A percentile compares a stretch with the other conserved stretches of the same genome.
Conservation (phyloP, 2,797 vertebrate genomes). For the Lemur catta region DNA sequence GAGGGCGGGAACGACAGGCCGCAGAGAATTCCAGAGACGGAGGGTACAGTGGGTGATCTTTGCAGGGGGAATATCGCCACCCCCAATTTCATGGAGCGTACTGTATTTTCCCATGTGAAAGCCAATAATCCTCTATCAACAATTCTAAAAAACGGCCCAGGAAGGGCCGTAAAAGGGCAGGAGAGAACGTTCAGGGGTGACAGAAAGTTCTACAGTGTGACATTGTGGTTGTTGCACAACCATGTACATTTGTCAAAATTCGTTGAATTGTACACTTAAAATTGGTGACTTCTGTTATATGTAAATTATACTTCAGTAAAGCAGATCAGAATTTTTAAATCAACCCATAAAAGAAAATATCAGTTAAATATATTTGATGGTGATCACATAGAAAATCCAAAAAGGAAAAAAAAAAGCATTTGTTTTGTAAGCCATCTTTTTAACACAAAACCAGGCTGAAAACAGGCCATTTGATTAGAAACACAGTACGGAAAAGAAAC, state of each 20-base stretch:
- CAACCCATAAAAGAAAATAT: not conserved
- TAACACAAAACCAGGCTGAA: not conserved
- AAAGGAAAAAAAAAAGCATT: too few relatives aligned
- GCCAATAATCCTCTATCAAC: not conserved
- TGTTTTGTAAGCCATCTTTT: too few relatives aligned
- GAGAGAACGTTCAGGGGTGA: not conserved
- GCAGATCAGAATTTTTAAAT: not conserved
- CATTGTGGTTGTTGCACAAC: too few relatives aligned
- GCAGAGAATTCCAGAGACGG: rapidly evolving
- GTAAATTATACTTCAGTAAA: not conserved
- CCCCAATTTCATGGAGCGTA: too few relatives aligned
- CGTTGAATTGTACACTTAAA: not conserved
- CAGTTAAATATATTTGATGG: not conserved
- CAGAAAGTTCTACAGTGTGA: not conserved
- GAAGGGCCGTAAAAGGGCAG: not conserved
- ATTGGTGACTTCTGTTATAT: not conserved
- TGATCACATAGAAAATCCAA: not conserved
- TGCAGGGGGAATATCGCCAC: not conserved
- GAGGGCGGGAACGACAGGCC: too few relatives aligned
- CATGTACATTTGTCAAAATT: not conserved
- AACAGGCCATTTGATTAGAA: not conserved
- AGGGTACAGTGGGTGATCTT: not conserved
- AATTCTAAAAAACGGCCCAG: not conserved
- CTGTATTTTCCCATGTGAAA: not conserved
- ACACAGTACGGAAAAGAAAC: not conserved